Evolutionary conservation across 2,888 invertebrate genomes (phyloP).

Genomic region (Dasysyrphus tricinctus): DNA sequence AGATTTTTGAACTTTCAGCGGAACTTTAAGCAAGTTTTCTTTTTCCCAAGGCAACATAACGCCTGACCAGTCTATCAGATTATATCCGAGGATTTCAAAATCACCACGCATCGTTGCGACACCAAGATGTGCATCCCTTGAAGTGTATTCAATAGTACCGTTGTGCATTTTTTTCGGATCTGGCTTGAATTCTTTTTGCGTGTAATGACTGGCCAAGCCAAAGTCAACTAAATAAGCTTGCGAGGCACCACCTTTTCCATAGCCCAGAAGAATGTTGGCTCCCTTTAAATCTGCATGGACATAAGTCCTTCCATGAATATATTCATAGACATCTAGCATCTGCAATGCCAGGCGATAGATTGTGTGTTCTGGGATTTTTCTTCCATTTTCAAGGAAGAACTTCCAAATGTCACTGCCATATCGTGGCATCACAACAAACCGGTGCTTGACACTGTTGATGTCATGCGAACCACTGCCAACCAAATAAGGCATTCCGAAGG

Average conservation of each 20-base stretch:
- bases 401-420: constrained; percentile 94
- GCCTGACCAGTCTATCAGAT: constrained; percentile 95
- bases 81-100: constrained; percentile 96
- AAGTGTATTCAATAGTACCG: constrained; percentile 98
- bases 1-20: constrained; percentile 86
- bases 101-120: constrained; percentile 95
- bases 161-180: constrained; percentile 97
- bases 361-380: constrained; percentile 88
- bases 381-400: constrained; percentile 87
- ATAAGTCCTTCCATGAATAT: constrained; percentile 95
- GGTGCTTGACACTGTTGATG: constrained; percentile 89
- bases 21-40: constrained; percentile 85
- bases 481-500: constrained; percentile 84
- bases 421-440: constrained; percentile 95
- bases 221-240: constrained; percentile 96
- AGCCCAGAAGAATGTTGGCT: constrained; percentile 93
- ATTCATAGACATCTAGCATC: constrained; percentile 95
- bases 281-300: constrained; percentile 98
- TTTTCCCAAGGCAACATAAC: constrained; percentile 94
- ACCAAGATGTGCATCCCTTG: constrained; percentile 97
- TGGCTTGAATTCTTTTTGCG: constrained; percentile 91
- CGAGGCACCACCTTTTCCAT: constrained; percentile 86
- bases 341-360: constrained; percentile 92
- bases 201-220: constrained; percentile 92
- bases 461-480: constrained; percentile 93